Evolutionary conservation across 1,140 invertebrate species (phyloP).

Genomic region (Neotoxoptera formosana): DNA sequence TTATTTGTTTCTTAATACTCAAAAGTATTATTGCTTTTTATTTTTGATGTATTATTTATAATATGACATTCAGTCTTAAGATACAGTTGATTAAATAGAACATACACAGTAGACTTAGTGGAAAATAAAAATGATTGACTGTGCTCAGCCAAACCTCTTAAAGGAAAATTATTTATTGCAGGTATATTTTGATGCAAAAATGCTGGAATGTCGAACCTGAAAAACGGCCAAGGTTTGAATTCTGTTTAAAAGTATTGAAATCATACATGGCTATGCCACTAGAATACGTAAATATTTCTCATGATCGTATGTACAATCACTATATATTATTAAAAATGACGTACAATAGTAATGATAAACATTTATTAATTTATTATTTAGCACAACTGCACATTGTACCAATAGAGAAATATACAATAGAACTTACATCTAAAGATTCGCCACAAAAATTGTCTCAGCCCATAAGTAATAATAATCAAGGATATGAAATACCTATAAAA

Average conservation of each 20-base stretch:
- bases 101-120: not conserved
- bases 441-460: not conserved
- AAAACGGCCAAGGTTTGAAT: constrained; percentile 79
- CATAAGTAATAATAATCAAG: constrained; percentile 28
- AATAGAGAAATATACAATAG: not conserved
- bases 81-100: not conserved
- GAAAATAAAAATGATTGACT: not conserved
- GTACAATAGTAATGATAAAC: not conserved
- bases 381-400: constrained; percentile 40
- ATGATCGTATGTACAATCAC: constrained; percentile 17
- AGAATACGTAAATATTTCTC: constrained; percentile 35
- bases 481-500: constrained; percentile 39
- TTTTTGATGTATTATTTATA: not conserved
- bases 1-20: not conserved
- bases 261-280: constrained; percentile 47
- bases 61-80: not conserved
- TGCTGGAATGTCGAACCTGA: constrained; percentile 82
- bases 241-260: constrained; percentile 67
- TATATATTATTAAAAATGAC: not conserved
- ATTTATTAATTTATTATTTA: not conserved
- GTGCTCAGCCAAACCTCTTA: not conserved
- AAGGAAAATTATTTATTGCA: constrained; percentile 63
- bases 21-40: not conserved
- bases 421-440: not conserved
- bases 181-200: constrained; percentile 77